phyloP scores from a whole-genome alignment of 2,888 invertebrate species.

The Cataglyphis livida region DNA sequence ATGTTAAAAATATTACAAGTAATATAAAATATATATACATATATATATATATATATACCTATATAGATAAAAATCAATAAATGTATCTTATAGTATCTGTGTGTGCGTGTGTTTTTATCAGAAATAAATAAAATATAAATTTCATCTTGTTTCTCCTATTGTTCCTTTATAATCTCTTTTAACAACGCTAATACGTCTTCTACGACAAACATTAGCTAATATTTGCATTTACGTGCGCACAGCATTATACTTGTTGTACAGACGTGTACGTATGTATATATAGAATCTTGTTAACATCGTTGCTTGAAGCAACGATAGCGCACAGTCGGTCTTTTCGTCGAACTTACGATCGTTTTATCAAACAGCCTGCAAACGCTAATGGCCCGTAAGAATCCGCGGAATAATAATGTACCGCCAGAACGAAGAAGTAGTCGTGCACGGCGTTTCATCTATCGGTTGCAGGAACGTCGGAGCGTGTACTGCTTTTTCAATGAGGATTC shows the following conservation, averaged over 20 bases:
- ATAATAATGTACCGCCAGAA: conserved; percentile 53
- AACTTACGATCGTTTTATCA: conserved; percentile 60
- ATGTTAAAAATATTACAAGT: neutral
- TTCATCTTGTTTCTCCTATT: neutral
- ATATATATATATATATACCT: neutral
- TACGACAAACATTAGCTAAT: conserved; percentile 17
- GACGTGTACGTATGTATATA: conserved; percentile 1
- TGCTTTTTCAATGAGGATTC: conserved; percentile 48
- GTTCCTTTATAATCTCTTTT: neutral
- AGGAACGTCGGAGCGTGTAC: conserved; percentile 41
- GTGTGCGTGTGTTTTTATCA: neutral
- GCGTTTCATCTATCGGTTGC: conserved; percentile 27
- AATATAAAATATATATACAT: neutral
- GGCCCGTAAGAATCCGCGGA: conserved; percentile 57
- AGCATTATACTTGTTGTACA: neutral
- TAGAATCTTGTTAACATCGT: conserved; percentile 51
- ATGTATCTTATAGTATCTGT: too few relatives aligned
- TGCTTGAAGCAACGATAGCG: conserved; percentile 32
- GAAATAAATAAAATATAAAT: conserved; percentile 1
- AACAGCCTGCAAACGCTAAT: conserved; percentile 55
- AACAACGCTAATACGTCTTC: neutral
- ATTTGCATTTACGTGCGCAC: conserved; percentile 22
- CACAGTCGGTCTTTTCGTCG: conserved; percentile 41
- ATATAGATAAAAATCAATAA: neutral
- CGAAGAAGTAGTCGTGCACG: conserved; percentile 7